Percentiles rank a stretch among this genome's conserved stretches.
phyloP scores from a whole-genome alignment of 2,888 invertebrate genomes.

The Chalcis sispes region DNA sequence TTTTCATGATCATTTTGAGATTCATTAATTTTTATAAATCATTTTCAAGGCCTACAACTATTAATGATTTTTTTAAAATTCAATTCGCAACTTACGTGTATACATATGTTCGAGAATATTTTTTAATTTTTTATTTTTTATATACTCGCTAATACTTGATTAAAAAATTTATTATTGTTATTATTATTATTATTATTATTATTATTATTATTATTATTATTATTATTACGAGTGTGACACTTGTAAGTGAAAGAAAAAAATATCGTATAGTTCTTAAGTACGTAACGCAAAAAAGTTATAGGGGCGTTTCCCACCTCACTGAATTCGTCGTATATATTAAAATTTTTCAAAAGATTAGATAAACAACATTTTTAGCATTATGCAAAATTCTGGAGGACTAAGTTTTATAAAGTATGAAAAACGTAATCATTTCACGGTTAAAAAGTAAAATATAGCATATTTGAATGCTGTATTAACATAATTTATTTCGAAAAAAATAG shows the following conservation, averaged over 20 bases:
- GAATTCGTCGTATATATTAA: slow-evolving; percentile 15
- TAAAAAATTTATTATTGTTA: too few species aligned
- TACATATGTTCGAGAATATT: too few species aligned
- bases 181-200: too few species aligned
- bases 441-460: background rate
- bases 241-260: background rate
- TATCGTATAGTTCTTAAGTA: background rate
- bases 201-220: too few species aligned
- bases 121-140: too few species aligned
- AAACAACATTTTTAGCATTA: slow-evolving; percentile 20
- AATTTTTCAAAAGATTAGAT: slow-evolving; percentile 31
- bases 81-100: too few species aligned
- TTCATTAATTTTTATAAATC: too few species aligned
- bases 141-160: too few species aligned
- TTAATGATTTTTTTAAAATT: too few species aligned
- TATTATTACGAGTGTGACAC: too few species aligned
- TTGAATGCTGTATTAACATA: background rate
- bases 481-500: background rate
- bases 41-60: too few species aligned
- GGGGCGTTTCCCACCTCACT: slow-evolving; percentile 24
- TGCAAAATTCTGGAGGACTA: slow-evolving; percentile 21
- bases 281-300: slow-evolving; percentile 10
- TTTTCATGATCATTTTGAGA: too few species aligned
- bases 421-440: background rate
- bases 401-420: slow-evolving; percentile 26